Percentiles rank a stretch among this genome's conserved stretches.
Evolutionary conservation across 2,797 vertebrate genomes (phyloP).

Genomic region (Sus cebifrons): DNA sequence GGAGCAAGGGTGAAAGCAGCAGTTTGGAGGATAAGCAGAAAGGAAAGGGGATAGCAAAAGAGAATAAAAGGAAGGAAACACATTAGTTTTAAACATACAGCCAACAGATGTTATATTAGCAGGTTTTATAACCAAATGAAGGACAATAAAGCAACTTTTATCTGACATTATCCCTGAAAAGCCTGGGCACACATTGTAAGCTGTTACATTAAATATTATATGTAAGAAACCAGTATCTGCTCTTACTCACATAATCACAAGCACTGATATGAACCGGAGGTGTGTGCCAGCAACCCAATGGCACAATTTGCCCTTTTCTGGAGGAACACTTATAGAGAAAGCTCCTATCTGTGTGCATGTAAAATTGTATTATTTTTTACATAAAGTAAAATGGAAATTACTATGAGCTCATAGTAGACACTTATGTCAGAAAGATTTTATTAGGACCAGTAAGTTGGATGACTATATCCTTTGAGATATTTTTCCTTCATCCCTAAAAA

Average conservation of each 20-base stretch:
- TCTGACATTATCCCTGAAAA: slow-evolving; percentile 28
- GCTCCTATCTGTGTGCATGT: slow-evolving; percentile 34
- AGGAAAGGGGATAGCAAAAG: slow-evolving; percentile 88
- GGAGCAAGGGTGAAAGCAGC: slow-evolving; percentile 91
- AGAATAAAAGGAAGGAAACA: slow-evolving; percentile 91
- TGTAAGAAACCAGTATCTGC: neutral
- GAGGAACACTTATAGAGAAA: slow-evolving; percentile 65
- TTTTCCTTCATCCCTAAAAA: slow-evolving; percentile 76
- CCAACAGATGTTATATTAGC: slow-evolving; percentile 88
- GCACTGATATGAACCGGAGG: slow-evolving; percentile 40
- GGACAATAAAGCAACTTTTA: slow-evolving; percentile 68
- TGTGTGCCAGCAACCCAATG: neutral
- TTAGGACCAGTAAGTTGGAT: slow-evolving; percentile 59
- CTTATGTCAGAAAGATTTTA: neutral
- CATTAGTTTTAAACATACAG: slow-evolving; percentile 90
- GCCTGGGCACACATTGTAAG: slow-evolving; percentile 16
- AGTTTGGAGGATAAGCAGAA: slow-evolving; percentile 90
- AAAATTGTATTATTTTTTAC: slow-evolving; percentile 59
- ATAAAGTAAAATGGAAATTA: slow-evolving; percentile 71
- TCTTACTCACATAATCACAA: neutral
- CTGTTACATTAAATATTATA: slow-evolving; percentile 15
- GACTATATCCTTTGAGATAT: slow-evolving; percentile 42
- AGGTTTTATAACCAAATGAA: slow-evolving; percentile 82
- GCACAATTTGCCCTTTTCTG: neutral
- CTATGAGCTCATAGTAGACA: slow-evolving; percentile 51